Evolutionary conservation across 37 sponge, comb jelly and placozoan genomes (phyloP), one percentile per base, ranked within the genome.

Genomic region (Ianthella basta): DNA sequence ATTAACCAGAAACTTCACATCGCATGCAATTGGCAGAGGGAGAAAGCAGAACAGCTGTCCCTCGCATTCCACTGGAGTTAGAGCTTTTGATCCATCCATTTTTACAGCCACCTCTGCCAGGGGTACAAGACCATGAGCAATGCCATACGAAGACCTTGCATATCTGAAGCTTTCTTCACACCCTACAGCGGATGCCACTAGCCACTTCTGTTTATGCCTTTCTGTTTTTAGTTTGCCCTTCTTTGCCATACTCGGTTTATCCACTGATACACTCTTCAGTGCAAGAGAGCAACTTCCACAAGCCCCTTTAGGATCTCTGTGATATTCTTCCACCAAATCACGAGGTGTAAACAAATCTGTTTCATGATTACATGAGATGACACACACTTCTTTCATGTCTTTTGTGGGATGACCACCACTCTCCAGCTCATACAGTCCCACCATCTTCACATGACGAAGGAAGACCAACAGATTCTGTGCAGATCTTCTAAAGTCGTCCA

Each of bases 41-140:
- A 91, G 78, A 41, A 91, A 91, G 55, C 91, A 91, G 64, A 91
- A 91, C n/a, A 85, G 15, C 1, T 56, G 36, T 25, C 88, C 91
- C 24, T 27, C 50, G 3, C 25, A 29, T 30, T 40, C 64, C 16
- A 80, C 21, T 35, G 89, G 89, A 23, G 56, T 23, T 12, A 87
- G 39, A 68, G 37, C 27, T 27, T 79, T 59, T 41, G 55, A 60
- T 4, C 60, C 21, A 53, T 75, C n/a, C 5, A 84, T 41, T 39
- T 63, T 77, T 4, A 88, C 33, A 25, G 84, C 89, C 29, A 88
- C 72, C 66, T 88, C 89, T 29, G 59, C 84, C 27, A 88, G 55
- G 19, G 89, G 89, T 40, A 81, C 55, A 33, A 87, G 53, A n/a
- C 86, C 87, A 56, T 19, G 55, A 37, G 59, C 5, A 25, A 39